A percentile compares a stretch with the other conserved stretches of the same genome.
phyloP scores from a whole-genome alignment of 2,888 invertebrate species.

The Euclidia mi region DNA sequence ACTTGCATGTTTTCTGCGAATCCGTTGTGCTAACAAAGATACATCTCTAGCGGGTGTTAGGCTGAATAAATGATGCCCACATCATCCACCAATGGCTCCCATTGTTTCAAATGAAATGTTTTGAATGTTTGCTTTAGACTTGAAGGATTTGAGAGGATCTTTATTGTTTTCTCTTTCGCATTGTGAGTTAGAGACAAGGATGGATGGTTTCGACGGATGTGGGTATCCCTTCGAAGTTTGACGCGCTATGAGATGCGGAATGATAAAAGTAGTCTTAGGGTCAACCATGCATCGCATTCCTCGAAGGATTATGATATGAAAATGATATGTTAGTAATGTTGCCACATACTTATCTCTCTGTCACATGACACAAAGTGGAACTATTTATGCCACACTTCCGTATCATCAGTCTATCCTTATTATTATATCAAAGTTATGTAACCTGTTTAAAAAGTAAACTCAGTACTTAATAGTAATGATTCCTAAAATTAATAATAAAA shows the following conservation, averaged over 20 bases:
- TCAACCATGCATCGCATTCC: slow-evolving; percentile 45
- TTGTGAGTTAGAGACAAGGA: slow-evolving; percentile 39
- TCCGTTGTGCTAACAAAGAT: slow-evolving; percentile 55
- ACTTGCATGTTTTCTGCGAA: slow-evolving; percentile 80
- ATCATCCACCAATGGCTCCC: slow-evolving; percentile 51
- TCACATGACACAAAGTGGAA: too few relatives aligned
- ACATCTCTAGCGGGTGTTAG: slow-evolving; percentile 54
- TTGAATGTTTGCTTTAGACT: slow-evolving; percentile 53
- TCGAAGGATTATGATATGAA: slow-evolving; percentile 3
- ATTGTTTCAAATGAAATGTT: slow-evolving; percentile 61
- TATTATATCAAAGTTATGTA: too few relatives aligned
- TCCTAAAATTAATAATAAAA: too few relatives aligned
- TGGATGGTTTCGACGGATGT: slow-evolving; percentile 36
- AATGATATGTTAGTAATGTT: too few relatives aligned
- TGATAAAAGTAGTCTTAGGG: slow-evolving; percentile 44
- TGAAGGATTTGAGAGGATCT: slow-evolving; percentile 55
- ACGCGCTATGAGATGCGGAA: slow-evolving; percentile 36
- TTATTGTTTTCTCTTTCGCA: slow-evolving; percentile 52
- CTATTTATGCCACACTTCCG: too few relatives aligned
- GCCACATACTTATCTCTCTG: too few relatives aligned
- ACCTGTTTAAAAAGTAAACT: too few relatives aligned
- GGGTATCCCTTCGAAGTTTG: slow-evolving; percentile 43
- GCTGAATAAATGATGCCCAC: slow-evolving; percentile 61
- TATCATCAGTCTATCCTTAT: too few relatives aligned
- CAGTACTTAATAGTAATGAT: too few relatives aligned